These are phyloP conservation scores for Apamea sordens DNA, from an alignment of 2,888 invertebrate genomes.

Conservation along the genomic window DNA sequence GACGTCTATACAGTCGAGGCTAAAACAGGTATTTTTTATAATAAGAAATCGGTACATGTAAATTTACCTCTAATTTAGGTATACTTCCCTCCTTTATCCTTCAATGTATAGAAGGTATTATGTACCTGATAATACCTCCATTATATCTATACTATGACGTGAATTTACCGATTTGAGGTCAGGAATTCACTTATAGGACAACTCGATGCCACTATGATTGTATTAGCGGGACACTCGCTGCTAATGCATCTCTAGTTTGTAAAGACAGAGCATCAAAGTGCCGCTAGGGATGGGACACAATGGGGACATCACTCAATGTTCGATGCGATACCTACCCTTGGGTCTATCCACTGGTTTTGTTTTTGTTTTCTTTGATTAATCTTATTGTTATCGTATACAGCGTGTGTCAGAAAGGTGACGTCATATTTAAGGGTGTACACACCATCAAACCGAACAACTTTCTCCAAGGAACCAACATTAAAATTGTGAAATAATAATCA, in stretches of 20 bases:
- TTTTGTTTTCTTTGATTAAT: not conserved
- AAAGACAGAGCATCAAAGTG: constrained; percentile 46
- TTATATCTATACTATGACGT: not conserved
- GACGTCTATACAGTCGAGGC: no score
- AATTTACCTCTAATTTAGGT: no score
- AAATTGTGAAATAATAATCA: not conserved
- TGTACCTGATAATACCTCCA: not conserved
- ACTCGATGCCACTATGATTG: constrained; percentile 60
- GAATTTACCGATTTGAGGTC: constrained; percentile 39
- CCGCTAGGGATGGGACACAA: constrained; percentile 20
- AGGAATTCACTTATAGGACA: constrained; percentile 64
- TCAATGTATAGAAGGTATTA: not conserved
- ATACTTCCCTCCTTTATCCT: not conserved
- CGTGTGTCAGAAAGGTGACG: not conserved
- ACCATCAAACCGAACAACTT: not conserved
- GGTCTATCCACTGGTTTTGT: no score
- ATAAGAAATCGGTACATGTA: not conserved
- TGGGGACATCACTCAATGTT: not conserved
- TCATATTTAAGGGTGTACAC: not conserved
- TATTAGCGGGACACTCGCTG: constrained; percentile 72
- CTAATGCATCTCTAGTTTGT: constrained; percentile 73
- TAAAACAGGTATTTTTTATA: no score
- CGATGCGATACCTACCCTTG: not conserved
- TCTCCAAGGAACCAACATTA: not conserved
- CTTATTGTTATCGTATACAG: not conserved